phyloP scores from a whole-genome alignment of 2,113 vertebrate genomes.

The Osmerus mordax region DNA sequence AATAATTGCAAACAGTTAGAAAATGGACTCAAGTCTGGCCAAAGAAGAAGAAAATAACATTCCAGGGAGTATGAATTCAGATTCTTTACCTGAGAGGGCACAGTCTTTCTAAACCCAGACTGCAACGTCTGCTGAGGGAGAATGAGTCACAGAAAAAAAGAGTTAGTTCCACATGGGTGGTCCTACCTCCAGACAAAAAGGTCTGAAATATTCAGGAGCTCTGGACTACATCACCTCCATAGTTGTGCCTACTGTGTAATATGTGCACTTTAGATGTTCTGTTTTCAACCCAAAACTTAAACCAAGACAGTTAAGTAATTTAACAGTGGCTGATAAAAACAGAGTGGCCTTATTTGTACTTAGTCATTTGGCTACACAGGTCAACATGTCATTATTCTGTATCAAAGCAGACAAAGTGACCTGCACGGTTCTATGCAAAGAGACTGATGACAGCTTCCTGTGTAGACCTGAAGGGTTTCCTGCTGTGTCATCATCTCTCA shows the following conservation, averaged over 20 bases:
- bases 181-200: constrained; percentile 10
- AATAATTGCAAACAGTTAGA: too few species aligned
- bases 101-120: not conserved
- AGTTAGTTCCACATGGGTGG: constrained; percentile 28
- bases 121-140: not conserved
- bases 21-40: too few species aligned
- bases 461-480: not conserved
- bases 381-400: not conserved
- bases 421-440: not conserved
- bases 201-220: constrained; percentile 51
- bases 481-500: too few species aligned
- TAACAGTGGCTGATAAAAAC: too few species aligned
- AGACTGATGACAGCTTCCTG: constrained; percentile 10
- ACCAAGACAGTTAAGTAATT: too few species aligned
- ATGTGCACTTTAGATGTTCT: not conserved
- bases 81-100: too few species aligned
- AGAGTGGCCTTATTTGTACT: too few species aligned
- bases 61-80: too few species aligned
- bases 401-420: too few species aligned
- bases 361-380: not conserved
- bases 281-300: not conserved
- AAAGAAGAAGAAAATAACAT: too few species aligned
- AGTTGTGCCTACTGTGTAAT: not conserved
- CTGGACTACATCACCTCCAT: constrained; percentile 13
- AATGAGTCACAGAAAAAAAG: not conserved